Evolutionary conservation across 2,113 vertebrate genomes (phyloP).

Genomic region (Pollimyrus isidori): DNA sequence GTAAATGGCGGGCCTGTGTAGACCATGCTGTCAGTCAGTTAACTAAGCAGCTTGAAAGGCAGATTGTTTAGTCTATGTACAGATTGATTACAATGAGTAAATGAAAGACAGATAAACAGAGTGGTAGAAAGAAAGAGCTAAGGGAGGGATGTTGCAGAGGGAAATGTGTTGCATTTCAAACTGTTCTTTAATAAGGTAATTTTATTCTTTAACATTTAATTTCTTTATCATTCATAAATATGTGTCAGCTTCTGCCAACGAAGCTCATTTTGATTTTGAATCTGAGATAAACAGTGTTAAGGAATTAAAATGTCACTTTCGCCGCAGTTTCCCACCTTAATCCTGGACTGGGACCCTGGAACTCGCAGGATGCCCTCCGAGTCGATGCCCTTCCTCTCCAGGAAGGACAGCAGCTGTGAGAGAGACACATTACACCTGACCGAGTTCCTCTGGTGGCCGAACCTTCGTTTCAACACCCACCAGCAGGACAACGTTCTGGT

Average conservation of each 20-base stretch:
- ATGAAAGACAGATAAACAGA: neutral
- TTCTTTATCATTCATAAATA: neutral
- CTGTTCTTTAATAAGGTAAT: neutral
- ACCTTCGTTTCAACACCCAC: neutral
- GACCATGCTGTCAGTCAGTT: neutral
- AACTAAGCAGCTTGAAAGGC: neutral
- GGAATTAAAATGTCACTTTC: neutral
- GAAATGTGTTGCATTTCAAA: neutral
- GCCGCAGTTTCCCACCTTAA: constrained; percentile 65
- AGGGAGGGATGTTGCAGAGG: neutral
- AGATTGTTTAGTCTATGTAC: neutral
- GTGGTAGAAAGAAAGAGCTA: neutral
- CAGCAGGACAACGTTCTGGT: neutral
- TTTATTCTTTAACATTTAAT: neutral
- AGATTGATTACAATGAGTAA: neutral
- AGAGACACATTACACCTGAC: neutral
- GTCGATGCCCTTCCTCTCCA: constrained; percentile 80
- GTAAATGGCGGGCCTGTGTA: neutral
- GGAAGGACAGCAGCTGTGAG: constrained; percentile 74
- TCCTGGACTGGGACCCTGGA: constrained; percentile 79
- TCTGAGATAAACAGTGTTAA: neutral
- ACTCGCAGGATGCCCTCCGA: constrained; percentile 81
- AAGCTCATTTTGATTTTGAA: neutral
- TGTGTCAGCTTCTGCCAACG: neutral
- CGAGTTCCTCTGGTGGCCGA: neutral